phyloP scores from a whole-genome alignment of 2,888 invertebrate species.

The Halocaridina rubra region DNA sequence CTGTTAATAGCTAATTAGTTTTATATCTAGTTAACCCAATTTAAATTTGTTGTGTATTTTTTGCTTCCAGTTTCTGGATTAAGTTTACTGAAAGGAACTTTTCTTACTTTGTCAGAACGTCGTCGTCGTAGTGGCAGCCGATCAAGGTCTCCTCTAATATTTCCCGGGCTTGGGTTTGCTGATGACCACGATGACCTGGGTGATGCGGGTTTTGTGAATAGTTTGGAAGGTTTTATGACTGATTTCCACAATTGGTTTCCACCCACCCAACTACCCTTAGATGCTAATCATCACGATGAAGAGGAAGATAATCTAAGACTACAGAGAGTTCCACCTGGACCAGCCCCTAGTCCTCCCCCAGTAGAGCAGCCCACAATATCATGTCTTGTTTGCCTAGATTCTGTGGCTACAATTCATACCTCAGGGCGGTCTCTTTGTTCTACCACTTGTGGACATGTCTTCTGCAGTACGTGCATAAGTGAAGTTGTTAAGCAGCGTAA shows the following conservation, averaged over 20 bases:
- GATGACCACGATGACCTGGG: not conserved
- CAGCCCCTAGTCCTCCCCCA: conserved; percentile 36
- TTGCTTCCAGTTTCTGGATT: too few species aligned
- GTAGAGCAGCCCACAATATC: conserved; percentile 37
- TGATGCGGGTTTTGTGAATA: too few species aligned
- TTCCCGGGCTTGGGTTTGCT: not conserved
- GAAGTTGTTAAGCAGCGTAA: conserved; percentile 41
- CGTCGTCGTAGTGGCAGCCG: too few species aligned
- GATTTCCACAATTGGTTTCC: not conserved
- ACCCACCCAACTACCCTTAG: not conserved
- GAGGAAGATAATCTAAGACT: conserved; percentile 20
- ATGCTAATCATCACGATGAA: not conserved
- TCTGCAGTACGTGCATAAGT: conserved; percentile 34
- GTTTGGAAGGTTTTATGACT: not conserved
- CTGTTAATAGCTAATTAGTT: too few species aligned
- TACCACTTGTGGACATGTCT: conserved; percentile 45
- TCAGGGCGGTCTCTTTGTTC: conserved; percentile 31
- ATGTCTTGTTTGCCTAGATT: conserved; percentile 45
- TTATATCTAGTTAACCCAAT: too few species aligned
- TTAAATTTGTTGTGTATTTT: too few species aligned
- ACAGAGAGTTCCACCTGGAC: conserved; percentile 7
- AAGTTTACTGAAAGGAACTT: too few species aligned
- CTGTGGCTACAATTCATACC: conserved; percentile 30
- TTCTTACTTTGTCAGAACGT: too few species aligned
- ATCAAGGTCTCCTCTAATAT: too few species aligned